Evolutionary conservation across 1,140 invertebrate species (phyloP).

Genomic region (Laupala kohalensis): DNA sequence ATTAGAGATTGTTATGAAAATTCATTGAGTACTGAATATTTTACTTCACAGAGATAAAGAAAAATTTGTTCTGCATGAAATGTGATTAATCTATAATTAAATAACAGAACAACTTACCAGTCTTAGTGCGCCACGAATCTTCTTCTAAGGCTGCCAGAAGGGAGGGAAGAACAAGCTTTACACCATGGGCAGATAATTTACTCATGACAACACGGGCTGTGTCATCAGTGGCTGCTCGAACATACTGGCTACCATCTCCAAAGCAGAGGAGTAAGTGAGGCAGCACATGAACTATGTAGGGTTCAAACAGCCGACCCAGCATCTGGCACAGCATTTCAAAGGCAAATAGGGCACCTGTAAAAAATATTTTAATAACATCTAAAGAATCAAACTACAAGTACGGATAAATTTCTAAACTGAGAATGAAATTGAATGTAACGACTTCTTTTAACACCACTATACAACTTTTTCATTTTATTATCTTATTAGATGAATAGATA

Average conservation of each 20-base stretch:
- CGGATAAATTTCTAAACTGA: background rate
- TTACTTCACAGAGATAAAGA: background rate
- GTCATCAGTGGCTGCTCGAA: conserved; percentile 83
- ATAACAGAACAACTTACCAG: conserved; percentile 40
- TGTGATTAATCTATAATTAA: background rate
- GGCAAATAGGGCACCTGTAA: conserved; percentile 78
- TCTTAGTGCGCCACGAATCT: conserved; percentile 98
- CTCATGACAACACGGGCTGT: conserved; percentile 94
- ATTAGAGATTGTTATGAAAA: background rate
- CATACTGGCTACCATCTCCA: conserved; percentile 86
- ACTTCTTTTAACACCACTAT: too few species aligned
- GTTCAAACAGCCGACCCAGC: conserved; percentile 92
- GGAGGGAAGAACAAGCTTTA: conserved; percentile 86
- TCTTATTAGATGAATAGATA: background rate
- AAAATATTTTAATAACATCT: too few species aligned
- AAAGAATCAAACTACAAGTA: background rate
- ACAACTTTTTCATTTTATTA: too few species aligned
- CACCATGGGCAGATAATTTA: conserved; percentile 89
- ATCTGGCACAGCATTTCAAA: conserved; percentile 95
- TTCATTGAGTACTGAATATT: background rate
- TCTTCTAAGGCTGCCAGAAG: conserved; percentile 87
- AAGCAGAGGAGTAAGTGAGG: conserved; percentile 91
- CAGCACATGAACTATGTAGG: conserved; percentile 94
- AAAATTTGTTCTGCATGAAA: background rate
- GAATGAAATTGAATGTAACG: background rate